Evolutionary conservation across 2,797 vertebrate species (phyloP).

Genomic region (Alcedo atthis): DNA sequence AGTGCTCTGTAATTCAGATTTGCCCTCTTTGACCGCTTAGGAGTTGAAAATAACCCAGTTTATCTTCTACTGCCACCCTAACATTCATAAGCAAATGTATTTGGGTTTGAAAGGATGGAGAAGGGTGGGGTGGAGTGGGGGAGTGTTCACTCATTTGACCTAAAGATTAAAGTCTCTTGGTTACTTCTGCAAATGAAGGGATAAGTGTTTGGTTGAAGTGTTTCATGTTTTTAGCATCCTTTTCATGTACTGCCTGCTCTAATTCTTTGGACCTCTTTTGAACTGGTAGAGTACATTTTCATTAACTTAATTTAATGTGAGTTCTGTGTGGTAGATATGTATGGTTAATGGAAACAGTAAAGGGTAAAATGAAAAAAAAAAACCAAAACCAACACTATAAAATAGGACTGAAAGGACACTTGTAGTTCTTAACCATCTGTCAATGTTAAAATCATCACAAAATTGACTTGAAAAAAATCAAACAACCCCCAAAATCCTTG

Average conservation of each 20-base stretch:
- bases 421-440: not conserved
- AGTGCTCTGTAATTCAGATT: constrained; percentile 3
- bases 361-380: not conserved
- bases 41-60: not conserved
- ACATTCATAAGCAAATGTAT: not conserved
- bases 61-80: not conserved
- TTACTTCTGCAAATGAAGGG: not conserved
- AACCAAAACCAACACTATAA: not conserved
- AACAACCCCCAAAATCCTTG: not conserved
- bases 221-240: not conserved
- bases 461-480: not conserved
- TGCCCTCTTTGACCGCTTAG: constrained; percentile 15
- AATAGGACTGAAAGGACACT: not conserved
- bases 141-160: not conserved
- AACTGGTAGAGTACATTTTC: not conserved
- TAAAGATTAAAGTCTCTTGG: not conserved
- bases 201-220: not conserved
- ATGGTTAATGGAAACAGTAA: not conserved
- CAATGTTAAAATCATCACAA: not conserved
- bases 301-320: not conserved
- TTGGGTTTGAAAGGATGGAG: not conserved
- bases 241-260: not conserved
- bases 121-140: fast-evolving
- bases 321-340: not conserved
- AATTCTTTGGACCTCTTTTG: not conserved